These are phyloP conservation scores for Ichneumon xanthorius DNA, from an alignment of 2,888 invertebrate species.

Conservation along the genomic window DNA sequence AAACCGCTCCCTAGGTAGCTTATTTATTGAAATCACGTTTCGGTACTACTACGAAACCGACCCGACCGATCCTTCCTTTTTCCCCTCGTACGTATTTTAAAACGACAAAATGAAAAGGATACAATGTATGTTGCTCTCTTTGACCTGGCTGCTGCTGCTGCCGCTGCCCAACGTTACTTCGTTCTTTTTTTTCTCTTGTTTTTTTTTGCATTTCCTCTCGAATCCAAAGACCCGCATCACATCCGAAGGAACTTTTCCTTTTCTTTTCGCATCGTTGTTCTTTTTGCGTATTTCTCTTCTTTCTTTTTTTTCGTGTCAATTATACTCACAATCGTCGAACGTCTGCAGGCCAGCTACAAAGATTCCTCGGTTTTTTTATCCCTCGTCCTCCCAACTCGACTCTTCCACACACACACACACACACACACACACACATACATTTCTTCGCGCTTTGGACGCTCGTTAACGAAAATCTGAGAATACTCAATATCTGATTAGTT, in stretches of 20 bases:
- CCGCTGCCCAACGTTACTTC: conserved; percentile 46
- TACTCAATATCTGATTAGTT: conserved; percentile 77
- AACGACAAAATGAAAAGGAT: conserved; percentile 35
- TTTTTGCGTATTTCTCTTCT: conserved; percentile 31
- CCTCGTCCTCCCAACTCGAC: conserved; percentile 40
- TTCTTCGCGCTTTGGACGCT: conserved; percentile 62
- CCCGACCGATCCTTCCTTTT: conserved; percentile 72
- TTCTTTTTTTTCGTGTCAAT: conserved; percentile 22
- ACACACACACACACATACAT: conserved; percentile 1
- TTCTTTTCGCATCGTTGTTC: conserved; percentile 33
- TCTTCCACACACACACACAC: conserved; percentile 26
- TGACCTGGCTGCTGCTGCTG: conserved; percentile 61
- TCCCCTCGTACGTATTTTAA: conserved; percentile 69
- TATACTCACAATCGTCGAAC: conserved; percentile 52
- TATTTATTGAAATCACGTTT: conserved; percentile 83
- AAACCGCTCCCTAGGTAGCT: conserved; percentile 82
- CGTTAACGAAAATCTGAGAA: conserved; percentile 72
- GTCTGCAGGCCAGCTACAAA: conserved; percentile 60
- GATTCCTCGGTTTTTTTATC: conserved; percentile 42
- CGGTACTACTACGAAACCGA: conserved; percentile 75
- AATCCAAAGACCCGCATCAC: conserved; percentile 62
- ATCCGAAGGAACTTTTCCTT: conserved; percentile 62
- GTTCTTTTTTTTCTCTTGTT: background rate
- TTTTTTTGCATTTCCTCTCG: conserved; percentile 42
- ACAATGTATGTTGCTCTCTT: conserved; percentile 65